Evolutionary conservation across 2,113 vertebrate genomes (phyloP), one percentile per base, ranked within the genome.

Genomic region (Odontophorus gujanensis): DNA sequence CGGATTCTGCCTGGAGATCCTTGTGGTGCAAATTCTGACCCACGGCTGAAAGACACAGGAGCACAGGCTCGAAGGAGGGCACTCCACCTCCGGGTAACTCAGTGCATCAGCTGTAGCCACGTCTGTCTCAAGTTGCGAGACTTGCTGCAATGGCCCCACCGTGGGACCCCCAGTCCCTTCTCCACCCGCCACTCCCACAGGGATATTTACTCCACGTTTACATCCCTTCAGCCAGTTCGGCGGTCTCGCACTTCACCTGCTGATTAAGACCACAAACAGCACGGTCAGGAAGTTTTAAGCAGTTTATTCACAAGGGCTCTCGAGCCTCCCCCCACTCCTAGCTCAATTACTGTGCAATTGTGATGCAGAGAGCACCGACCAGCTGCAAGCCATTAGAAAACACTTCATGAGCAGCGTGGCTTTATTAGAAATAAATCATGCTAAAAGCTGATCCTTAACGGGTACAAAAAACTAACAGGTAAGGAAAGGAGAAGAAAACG

Each of bases 1-100:
- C 87, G 97, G 89, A 93, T 98, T 89, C 81, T 98, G 28, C 92
- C 92, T n/a, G 94, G 97, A 38, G 95, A 97, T 63, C 78, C 93
- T 50, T 93, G 81, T 0, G 89, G 97, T 9, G 68, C 48, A 15
- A 95, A 86, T 85, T 93, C 93, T 79, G 62, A 21, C 58, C 96
- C 92, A 89, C 96, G 51, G 90, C 89, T 8, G 95, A 97, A 59
- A 97, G 69, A 28, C 21, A 42, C 45, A 96, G 97, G 58, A 30
- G 66, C 38, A 97, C 97, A 92, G 95, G 94, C 73, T 89, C 97
- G 53, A 96, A 97, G 66, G 93, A 97, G 72, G 91, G 87, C 45
- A 93, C 95, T 73, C 93, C 91, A 47, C 75, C 87, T 40, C 89
- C 96, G 19, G 94, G 58, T 71, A 97, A 96, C 91, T 97, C 94